Base-by-base conservation (phyloP, 1,140 invertebrate species). In the Nebria ingens region DNA sequence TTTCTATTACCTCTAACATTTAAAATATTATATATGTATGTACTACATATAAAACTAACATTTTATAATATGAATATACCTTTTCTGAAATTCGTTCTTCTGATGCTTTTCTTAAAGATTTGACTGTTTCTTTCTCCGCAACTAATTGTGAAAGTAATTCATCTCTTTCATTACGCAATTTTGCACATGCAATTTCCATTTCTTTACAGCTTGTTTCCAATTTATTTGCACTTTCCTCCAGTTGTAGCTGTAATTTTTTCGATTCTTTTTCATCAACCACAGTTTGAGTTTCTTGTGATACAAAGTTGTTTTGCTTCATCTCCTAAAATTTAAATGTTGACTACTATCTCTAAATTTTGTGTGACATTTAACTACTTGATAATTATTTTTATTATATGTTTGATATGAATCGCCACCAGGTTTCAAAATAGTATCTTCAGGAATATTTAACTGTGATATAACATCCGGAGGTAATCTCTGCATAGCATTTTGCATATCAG, bases 391-490 rank as follows among this genome's bases (percentile, higher is more conserved):
- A n/a, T n/a, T n/a, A n/a, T n/a, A n/a, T n/a, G n/a, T n/a, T n/a
- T n/a, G n/a, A n/a, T n/a, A n/a, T n/a, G n/a, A n/a, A n/a, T n/a
- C n/a, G n/a, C n/a, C n/a, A n/a, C n/a, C n/a, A n/a, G n/a, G n/a
- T n/a, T n/a, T n/a, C n/a, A n/a, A n/a, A n/a, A n/a, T n/a, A n/a
- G n/a, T n/a, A n/a, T n/a, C n/a, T n/a, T n/a, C n/a, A n/a, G n/a
- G n/a, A n/a, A n/a, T n/a, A n/a, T 34, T 34, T 17, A 45, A 45
- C 17, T 45, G 56, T 22, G 66, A 62, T 19, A 63, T 58, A 19
- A 69, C 59, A 59, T 70, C 67, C 17, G 62, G 63, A 9, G 68
- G 67, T 22, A 69, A 57, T 57, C 67, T 55, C 52, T 63, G 67
- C 40, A 70, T 56, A 19, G 67, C 66, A 29, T 58, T 52, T 53